Evolutionary conservation across 2,888 invertebrate genomes (phyloP).

Genomic region (Acleris sparsana): DNA sequence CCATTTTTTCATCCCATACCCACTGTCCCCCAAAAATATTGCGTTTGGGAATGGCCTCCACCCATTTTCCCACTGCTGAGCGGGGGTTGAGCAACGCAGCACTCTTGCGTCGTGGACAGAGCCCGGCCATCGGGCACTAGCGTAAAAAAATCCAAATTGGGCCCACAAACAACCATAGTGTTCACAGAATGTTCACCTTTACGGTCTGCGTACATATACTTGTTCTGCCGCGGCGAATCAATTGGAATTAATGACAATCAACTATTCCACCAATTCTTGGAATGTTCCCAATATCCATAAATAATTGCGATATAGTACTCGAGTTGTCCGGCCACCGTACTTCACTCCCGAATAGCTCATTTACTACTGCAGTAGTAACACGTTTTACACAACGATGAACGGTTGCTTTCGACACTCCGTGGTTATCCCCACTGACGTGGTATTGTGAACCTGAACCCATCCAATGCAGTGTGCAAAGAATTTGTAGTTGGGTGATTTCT

Average conservation of each 20-base stretch:
- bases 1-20: no score
- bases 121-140: no score
- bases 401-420: no score
- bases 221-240: constrained; percentile 30
- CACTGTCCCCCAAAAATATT: constrained; percentile 5
- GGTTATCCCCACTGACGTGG: no score
- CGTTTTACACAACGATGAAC: no score
- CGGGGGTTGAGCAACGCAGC: constrained; percentile 27
- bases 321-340: no score
- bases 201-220: constrained; percentile 32
- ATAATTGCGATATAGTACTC: neutral
- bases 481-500: no score
- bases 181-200: constrained; percentile 36
- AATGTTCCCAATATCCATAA: constrained; percentile 5
- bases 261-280: constrained; percentile 12
- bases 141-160: constrained; percentile 34
- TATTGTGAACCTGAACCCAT: constrained; percentile 1
- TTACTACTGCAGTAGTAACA: no score
- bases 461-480: no score
- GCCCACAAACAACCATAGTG: constrained; percentile 1
- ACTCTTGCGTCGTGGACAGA: no score
- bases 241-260: constrained; percentile 20
- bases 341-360: no score
- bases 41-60: constrained; percentile 10
- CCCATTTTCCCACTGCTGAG: constrained; percentile 21